Conservation (phyloP, 2,113 vertebrate genomes). For the Prolemur simus region DNA sequence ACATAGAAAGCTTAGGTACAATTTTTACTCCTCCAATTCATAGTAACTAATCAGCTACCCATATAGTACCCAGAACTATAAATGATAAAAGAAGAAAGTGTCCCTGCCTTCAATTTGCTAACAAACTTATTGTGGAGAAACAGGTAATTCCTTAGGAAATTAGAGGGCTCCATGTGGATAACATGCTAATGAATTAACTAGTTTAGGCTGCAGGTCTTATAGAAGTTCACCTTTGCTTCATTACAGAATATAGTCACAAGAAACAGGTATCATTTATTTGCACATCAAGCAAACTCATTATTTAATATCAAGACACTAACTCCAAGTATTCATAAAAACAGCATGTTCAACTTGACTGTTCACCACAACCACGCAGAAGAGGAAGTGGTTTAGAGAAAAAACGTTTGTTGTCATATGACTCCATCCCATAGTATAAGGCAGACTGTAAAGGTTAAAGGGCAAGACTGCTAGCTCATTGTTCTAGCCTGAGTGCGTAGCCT, state of each 20-base stretch:
- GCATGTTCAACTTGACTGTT: background rate
- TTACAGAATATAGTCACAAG: background rate
- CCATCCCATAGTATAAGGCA: background rate
- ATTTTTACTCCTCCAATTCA: background rate
- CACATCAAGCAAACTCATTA: background rate
- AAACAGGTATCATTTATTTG: background rate
- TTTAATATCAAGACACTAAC: background rate
- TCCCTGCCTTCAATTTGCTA: background rate
- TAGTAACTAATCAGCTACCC: background rate
- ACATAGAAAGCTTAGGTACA: background rate
- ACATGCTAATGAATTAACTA: background rate
- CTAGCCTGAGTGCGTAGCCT: background rate
- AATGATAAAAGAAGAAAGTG: background rate
- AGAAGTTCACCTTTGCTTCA: background rate
- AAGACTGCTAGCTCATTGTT: background rate
- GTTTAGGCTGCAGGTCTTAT: background rate
- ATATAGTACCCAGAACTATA: background rate
- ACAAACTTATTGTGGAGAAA: background rate
- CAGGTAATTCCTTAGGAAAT: background rate
- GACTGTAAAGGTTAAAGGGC: background rate
- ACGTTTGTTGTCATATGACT: background rate
- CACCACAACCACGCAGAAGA: slow-evolving; percentile 8
- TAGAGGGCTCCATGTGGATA: background rate
- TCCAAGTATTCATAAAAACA: background rate
- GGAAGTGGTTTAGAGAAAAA: slow-evolving; percentile 53